Conservation (phyloP, 2,113 vertebrate species). For the Saguinus imperator region DNA sequence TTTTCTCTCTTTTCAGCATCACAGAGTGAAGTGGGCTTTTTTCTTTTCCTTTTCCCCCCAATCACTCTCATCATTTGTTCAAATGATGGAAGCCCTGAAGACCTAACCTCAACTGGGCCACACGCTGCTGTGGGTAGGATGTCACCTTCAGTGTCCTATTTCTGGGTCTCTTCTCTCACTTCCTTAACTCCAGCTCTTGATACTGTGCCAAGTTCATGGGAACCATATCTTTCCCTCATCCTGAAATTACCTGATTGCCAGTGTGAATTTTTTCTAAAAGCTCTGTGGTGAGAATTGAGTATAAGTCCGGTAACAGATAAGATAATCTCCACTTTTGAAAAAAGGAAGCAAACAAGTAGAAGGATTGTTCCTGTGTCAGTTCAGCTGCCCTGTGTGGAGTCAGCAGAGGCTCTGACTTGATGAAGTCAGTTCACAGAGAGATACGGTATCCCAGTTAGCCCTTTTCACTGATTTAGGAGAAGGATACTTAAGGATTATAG, state of each 20-base stretch:
- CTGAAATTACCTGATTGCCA: neutral
- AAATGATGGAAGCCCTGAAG: neutral
- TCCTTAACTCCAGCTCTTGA: neutral
- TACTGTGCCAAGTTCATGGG: fast-evolving
- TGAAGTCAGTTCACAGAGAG: neutral
- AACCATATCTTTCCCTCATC: neutral
- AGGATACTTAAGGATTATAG: neutral
- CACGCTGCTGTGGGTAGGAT: neutral
- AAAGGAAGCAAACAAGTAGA: neutral
- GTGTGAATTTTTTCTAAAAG: neutral
- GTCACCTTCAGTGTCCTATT: neutral
- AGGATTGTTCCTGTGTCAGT: fast-evolving
- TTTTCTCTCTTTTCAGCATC: neutral
- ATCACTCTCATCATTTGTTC: neutral
- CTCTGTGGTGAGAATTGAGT: neutral
- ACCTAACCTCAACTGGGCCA: neutral
- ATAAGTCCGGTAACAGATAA: neutral
- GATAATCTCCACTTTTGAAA: neutral
- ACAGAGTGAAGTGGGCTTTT: neutral
- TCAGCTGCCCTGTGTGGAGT: neutral
- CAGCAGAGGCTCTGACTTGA: too few relatives aligned
- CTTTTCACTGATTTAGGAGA: neutral
- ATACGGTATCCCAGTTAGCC: fast-evolving
- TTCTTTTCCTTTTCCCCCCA: neutral
- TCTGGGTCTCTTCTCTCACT: neutral